Percentiles rank a stretch among this genome's conserved stretches.
Evolutionary conservation across 23 tunicate species (phyloP).

Genomic region (Trididemnum clinides): DNA sequence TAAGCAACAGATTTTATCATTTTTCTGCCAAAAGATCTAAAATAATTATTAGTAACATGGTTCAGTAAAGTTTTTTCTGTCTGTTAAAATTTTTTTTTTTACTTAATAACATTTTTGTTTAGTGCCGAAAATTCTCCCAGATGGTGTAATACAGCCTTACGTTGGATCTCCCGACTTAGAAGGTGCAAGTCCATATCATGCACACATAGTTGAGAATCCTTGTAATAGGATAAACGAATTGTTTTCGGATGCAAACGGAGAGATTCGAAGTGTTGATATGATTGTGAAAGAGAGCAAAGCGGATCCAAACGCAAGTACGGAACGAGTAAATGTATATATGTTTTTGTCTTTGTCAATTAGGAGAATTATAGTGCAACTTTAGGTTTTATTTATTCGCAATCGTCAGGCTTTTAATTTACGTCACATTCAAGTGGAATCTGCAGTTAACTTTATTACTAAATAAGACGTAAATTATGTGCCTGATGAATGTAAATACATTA

Average conservation of each 20-base stretch:
- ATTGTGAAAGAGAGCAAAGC: constrained; percentile 3
- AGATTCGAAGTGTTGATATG: not conserved
- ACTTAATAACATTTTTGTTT: too few species aligned
- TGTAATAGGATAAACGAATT: constrained; percentile 5
- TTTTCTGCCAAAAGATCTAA: too few species aligned
- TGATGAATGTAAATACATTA: too few species aligned
- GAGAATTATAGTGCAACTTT: not conserved
- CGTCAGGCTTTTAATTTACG: too few species aligned
- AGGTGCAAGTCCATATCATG: constrained; percentile 1
- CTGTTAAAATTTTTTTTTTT: not conserved
- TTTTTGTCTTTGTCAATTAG: not conserved
- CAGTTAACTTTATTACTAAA: too few species aligned
- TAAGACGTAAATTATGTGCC: too few species aligned
- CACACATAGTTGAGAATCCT: constrained; percentile 16
- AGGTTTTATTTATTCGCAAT: too few species aligned
- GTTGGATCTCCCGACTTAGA: not conserved
- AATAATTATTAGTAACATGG: not conserved
- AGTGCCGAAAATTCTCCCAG: not conserved
- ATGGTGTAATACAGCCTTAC: not conserved
- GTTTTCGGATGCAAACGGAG: constrained; percentile 7
- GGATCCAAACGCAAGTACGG: not conserved
- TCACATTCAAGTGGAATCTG: too few species aligned
- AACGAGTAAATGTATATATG: not conserved
- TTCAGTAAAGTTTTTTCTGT: not conserved
- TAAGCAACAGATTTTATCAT: too few species aligned